Conservation (phyloP, 2,888 invertebrate genomes). For the Escarpia spicata region DNA sequence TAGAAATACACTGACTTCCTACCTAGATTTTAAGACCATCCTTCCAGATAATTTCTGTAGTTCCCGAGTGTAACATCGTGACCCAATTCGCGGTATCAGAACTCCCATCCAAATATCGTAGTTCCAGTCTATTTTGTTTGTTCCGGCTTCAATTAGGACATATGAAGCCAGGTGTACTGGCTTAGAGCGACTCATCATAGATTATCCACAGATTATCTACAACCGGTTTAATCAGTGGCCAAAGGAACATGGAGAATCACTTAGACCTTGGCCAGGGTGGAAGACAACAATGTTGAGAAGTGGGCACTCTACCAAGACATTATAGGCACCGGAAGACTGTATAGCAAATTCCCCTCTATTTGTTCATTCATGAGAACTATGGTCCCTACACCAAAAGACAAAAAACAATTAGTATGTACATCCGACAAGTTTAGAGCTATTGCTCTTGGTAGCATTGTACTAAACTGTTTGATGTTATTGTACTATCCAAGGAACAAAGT, state of each 20-base stretch:
- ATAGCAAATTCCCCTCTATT: not conserved
- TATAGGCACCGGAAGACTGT: not conserved
- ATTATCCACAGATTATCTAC: constrained; percentile 9
- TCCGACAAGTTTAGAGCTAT: too few species aligned
- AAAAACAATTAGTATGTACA: too few species aligned
- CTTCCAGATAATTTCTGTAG: not conserved
- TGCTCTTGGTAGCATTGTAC: too few species aligned
- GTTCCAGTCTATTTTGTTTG: not conserved
- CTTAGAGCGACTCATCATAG: not conserved
- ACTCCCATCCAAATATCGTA: not conserved
- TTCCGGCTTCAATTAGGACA: not conserved
- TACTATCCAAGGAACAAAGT: too few species aligned
- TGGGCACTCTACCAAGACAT: not conserved
- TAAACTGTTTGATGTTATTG: too few species aligned
- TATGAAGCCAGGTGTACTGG: constrained; percentile 1
- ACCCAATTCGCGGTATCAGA: not conserved
- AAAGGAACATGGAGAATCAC: constrained; percentile 16
- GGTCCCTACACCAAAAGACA: too few species aligned
- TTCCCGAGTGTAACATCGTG: not conserved
- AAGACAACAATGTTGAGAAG: not conserved
- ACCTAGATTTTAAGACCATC: not conserved
- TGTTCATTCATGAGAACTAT: not conserved
- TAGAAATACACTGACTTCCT: not conserved
- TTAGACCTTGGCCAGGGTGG: not conserved
- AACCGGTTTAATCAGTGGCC: constrained; percentile 3